phyloP scores from a whole-genome alignment of 2,113 vertebrate genomes.

The Pseudorhombus dupliciocellatus region DNA sequence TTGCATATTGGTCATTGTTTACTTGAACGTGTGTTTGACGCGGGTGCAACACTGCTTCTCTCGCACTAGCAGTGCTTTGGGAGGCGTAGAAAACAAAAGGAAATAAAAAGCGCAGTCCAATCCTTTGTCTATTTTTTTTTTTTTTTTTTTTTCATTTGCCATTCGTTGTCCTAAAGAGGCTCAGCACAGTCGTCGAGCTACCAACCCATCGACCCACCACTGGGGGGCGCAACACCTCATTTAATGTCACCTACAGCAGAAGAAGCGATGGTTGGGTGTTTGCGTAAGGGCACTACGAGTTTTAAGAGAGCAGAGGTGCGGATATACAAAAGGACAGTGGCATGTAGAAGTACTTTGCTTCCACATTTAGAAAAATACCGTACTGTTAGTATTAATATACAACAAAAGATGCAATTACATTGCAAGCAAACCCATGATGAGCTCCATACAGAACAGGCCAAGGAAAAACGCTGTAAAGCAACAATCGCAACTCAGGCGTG shows the following conservation, averaged over 20 bases:
- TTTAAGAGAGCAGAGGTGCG: slow-evolving; percentile 65
- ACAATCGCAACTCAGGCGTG: slow-evolving; percentile 57
- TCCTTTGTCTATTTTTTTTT: slow-evolving; percentile 17
- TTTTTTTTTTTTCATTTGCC: neutral
- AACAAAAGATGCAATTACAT: slow-evolving; percentile 54
- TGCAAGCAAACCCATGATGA: slow-evolving; percentile 66
- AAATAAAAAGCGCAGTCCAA: slow-evolving; percentile 38
- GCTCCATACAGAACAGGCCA: slow-evolving; percentile 60
- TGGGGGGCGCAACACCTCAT: slow-evolving; percentile 41
- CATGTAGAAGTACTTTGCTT: slow-evolving; percentile 62
- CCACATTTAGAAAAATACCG: slow-evolving; percentile 75
- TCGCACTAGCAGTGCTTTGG: slow-evolving; percentile 49
- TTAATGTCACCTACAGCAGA: slow-evolving; percentile 55
- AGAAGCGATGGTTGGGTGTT: slow-evolving; percentile 65
- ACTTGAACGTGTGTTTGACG: slow-evolving; percentile 50
- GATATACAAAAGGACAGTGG: slow-evolving; percentile 71
- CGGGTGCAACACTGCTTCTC: slow-evolving; percentile 52
- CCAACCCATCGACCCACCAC: slow-evolving; percentile 30
- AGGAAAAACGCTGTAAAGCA: slow-evolving; percentile 56
- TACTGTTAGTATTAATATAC: slow-evolving; percentile 62
- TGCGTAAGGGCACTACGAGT: slow-evolving; percentile 76
- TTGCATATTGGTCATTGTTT: slow-evolving; percentile 78
- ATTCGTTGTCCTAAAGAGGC: slow-evolving; percentile 43
- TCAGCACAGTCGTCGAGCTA: slow-evolving; percentile 49
- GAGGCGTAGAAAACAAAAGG: slow-evolving; percentile 51